Evolutionary conservation across 2,797 vertebrate species (phyloP), one percentile per base, ranked within the genome.

Genomic region (Enoplosus armatus): DNA sequence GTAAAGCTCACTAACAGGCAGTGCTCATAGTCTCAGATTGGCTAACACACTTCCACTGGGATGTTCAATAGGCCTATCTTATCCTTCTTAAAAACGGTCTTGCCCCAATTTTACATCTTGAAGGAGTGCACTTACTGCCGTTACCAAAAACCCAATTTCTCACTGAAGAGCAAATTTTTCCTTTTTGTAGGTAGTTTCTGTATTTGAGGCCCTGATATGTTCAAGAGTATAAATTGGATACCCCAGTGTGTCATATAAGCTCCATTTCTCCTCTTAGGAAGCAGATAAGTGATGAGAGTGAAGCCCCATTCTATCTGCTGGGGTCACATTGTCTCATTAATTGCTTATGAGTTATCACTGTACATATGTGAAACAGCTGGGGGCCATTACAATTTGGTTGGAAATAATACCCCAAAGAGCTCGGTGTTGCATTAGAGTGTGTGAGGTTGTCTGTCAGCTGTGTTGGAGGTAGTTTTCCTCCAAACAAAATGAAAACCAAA

Each of bases 311-410:
- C 84, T 90, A 73, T 83, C 85, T 89, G 62, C 72, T 24, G 75
- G 69, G 89, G 90, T 93, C 89, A 91, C 89, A 93, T 90, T 92
- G 88, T 91, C 91, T 89, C 90, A 91, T 95, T 94, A 93, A 94
- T 95, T 95, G 85, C 90, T 76, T 78, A 84, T 91, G 87, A 94
- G 89, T 94, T 94, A 94, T 94, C 83, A 56, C 68, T 33, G 80
- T 91, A 93, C 91, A 90, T 88, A 91, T 91, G 86, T 89, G 87
- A 90, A 93, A 88, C 92, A 93, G 93, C 93, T 93, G 91, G 88
- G 66, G 85, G 85, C 79, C 74, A 82, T 87, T 88, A 87, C 22
- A 35, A 84, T 82, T 83, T 65, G 70, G 83, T 79, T 47, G 75
- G 63, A 72, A 88, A 91, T 83, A 84, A 91, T 82, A 77, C 86